Percentiles rank a stretch among this genome's conserved stretches.
Evolutionary conservation across 2,797 vertebrate species (phyloP).

Genomic region (Acipenser ruthenus): DNA sequence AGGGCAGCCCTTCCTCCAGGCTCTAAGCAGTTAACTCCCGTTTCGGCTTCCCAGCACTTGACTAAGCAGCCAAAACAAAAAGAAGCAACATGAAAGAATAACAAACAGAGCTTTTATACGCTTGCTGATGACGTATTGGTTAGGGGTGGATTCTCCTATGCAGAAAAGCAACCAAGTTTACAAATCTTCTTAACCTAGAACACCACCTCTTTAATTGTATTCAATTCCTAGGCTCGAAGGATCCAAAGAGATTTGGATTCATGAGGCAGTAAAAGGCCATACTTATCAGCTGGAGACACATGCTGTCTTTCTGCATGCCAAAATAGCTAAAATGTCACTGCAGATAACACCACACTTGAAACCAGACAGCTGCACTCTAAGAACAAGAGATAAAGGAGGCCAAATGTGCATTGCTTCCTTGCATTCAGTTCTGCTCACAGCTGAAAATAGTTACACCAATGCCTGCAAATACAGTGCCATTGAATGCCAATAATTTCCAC

Average conservation of each 20-base stretch:
- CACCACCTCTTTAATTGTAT: too few relatives aligned
- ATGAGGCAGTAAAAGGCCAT: background rate
- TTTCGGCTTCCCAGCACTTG: too few relatives aligned
- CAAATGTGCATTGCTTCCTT: conserved; percentile 44
- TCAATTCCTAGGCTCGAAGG: too few relatives aligned
- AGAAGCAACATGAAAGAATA: too few relatives aligned
- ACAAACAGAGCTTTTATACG: too few relatives aligned
- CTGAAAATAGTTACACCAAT: conserved; percentile 43
- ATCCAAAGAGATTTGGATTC: background rate
- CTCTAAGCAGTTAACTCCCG: too few relatives aligned
- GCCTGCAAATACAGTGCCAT: background rate
- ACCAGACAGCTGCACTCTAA: conserved; percentile 41
- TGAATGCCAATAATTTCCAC: background rate
- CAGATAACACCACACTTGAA: conserved; percentile 37
- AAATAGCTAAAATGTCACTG: conserved; percentile 34
- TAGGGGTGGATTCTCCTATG: too few relatives aligned
- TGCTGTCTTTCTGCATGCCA: background rate
- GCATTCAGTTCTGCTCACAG: conserved; percentile 28
- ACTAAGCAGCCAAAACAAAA: too few relatives aligned
- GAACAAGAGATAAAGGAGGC: conserved; percentile 45
- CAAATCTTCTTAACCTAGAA: too few relatives aligned
- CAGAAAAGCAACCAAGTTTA: too few relatives aligned
- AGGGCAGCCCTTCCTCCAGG: too few relatives aligned
- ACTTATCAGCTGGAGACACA: background rate
- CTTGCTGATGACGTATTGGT: too few relatives aligned